Percentiles rank a stretch among this genome's conserved stretches.
Evolutionary conservation across 2,797 vertebrate species (phyloP).

Genomic region (Clarias pachynema): DNA sequence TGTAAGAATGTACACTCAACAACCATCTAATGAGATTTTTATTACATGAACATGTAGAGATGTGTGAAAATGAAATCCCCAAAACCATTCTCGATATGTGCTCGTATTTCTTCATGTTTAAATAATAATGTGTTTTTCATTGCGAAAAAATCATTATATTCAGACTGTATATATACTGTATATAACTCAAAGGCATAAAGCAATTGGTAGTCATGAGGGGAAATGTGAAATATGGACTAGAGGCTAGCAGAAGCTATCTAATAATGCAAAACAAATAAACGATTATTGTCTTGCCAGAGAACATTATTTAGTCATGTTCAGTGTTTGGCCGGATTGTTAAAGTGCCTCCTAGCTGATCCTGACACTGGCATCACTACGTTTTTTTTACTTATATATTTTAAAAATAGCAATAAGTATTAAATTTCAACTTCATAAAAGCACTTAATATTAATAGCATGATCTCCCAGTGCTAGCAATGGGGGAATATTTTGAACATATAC

Average conservation of each 20-base stretch:
- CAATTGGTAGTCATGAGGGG: neutral
- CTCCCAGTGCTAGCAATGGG: neutral
- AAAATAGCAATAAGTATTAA: neutral
- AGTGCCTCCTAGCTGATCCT: neutral
- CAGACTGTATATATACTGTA: neutral
- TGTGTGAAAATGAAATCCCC: neutral
- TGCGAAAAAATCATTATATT: constrained; percentile 2
- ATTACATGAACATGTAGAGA: neutral
- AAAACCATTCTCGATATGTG: neutral
- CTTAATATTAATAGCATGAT: neutral
- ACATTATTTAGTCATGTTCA: neutral
- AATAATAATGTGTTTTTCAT: constrained; percentile 9
- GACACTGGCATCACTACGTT: neutral
- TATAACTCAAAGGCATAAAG: neutral
- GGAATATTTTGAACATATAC: neutral
- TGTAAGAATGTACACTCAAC: constrained; percentile 28
- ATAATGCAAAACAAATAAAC: constrained; percentile 5
- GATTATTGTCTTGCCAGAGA: constrained; percentile 2
- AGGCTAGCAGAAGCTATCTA: constrained; percentile 3
- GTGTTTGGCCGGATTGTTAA: neutral
- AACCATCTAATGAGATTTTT: neutral
- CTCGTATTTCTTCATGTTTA: neutral
- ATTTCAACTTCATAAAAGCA: neutral
- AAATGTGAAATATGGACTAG: neutral
- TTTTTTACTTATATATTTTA: neutral